phyloP scores from a whole-genome alignment of 1,140 invertebrate genomes.

The Rhizoglyphus robini region DNA sequence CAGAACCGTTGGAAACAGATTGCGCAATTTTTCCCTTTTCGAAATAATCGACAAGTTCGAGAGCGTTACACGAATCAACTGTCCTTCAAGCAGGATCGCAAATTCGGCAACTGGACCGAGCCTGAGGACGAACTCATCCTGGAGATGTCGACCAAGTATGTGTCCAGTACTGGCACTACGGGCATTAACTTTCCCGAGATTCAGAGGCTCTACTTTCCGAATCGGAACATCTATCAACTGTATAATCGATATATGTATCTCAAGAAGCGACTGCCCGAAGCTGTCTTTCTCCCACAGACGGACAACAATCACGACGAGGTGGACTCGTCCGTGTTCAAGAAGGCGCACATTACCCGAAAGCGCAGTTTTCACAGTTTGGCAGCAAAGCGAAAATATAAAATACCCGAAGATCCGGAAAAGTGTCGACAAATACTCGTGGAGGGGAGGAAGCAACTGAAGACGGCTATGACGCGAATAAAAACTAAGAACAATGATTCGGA shows the following conservation, averaged over 20 bases:
- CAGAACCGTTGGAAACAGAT: neutral
- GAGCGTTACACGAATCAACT: conserved; percentile 20
- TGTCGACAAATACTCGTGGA: neutral
- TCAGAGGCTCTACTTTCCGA: neutral
- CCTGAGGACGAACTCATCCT: conserved; percentile 12
- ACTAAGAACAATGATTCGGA: too few relatives aligned
- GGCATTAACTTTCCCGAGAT: neutral
- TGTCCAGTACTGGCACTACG: neutral
- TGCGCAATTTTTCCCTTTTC: conserved; percentile 12
- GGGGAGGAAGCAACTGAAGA: neutral
- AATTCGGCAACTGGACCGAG: conserved; percentile 13
- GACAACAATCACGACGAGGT: neutral
- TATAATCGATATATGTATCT: neutral
- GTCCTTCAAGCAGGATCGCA: neutral
- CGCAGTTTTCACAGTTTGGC: too few relatives aligned
- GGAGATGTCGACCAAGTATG: neutral
- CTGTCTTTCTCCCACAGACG: neutral
- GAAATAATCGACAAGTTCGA: conserved; percentile 22
- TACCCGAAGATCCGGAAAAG: neutral
- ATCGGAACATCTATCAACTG: neutral
- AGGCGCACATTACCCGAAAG: too few relatives aligned
- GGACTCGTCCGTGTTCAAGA: neutral
- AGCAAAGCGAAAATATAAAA: neutral
- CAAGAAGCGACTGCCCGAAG: neutral
- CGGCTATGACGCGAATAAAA: neutral